Evolutionary conservation across 2,113 vertebrate species (phyloP).

Genomic region (Dipodomys ordii): DNA sequence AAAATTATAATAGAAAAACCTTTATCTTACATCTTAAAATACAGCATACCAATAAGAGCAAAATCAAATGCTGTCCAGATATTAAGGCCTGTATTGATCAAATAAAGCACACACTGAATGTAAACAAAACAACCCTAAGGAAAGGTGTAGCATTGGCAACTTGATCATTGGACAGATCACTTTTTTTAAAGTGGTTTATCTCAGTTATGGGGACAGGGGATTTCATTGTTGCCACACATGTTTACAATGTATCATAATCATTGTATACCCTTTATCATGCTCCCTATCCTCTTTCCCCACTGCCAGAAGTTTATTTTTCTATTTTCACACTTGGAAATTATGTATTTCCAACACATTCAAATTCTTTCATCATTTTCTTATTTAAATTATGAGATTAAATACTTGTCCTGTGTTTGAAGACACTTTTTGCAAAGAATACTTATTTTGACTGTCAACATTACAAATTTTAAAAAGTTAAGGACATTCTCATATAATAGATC

Average conservation of each 20-base stretch:
- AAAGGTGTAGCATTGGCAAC: background rate
- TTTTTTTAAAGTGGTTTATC: no score
- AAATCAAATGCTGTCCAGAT: background rate
- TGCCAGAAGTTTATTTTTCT: no score
- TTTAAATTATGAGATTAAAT: background rate
- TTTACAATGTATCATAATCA: no score
- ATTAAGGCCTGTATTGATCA: background rate
- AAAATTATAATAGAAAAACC: conserved; percentile 15
- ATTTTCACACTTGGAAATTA: no score
- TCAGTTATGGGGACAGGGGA: no score
- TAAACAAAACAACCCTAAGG: background rate
- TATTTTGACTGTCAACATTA: background rate
- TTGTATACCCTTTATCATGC: no score
- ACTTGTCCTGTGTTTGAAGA: conserved; percentile 2
- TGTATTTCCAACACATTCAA: no score
- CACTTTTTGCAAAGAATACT: background rate
- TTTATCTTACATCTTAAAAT: conserved; percentile 19
- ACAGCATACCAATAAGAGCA: background rate
- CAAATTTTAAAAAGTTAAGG: background rate
- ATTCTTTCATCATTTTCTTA: background rate
- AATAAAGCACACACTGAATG: background rate
- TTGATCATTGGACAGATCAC: background rate
- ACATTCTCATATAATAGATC: background rate
- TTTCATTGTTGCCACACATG: no score
- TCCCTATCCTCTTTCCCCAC: no score